Conservation (phyloP, 1,140 invertebrate genomes). For the Drosophila busckii region DNA sequence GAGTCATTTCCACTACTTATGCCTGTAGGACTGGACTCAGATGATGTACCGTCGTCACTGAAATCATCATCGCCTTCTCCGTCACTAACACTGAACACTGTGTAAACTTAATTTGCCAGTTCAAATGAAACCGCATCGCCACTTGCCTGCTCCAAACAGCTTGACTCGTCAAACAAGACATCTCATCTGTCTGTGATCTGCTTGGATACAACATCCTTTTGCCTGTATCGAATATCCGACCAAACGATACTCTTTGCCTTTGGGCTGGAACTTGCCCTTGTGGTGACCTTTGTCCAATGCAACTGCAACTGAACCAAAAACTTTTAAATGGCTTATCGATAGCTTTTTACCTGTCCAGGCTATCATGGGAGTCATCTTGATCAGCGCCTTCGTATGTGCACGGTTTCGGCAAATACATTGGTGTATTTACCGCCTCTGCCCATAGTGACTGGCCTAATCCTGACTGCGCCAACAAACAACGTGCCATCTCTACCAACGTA, state of each 20-base stretch:
- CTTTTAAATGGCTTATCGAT: slow-evolving; percentile 11
- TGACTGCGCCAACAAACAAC: background rate
- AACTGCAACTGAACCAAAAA: slow-evolving; percentile 12
- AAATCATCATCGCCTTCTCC: too few species aligned
- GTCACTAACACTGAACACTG: too few species aligned
- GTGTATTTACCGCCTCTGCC: slow-evolving; percentile 2
- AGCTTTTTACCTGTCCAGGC: slow-evolving; percentile 10
- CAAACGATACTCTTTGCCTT: slow-evolving; percentile 9
- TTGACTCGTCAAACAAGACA: background rate
- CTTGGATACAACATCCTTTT: background rate
- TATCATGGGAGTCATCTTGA: slow-evolving; percentile 2
- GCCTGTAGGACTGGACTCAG: too few species aligned
- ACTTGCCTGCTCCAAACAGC: background rate
- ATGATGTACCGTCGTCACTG: too few species aligned
- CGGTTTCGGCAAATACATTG: background rate
- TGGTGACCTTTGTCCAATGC: background rate
- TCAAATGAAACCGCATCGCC: background rate
- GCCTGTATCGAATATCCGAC: slow-evolving; percentile 6
- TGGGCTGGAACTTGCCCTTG: slow-evolving; percentile 5
- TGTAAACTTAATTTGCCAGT: too few species aligned
- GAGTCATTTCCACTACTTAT: too few species aligned
- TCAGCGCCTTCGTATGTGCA: background rate
- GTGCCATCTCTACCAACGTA: slow-evolving; percentile 1
- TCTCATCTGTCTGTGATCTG: background rate
- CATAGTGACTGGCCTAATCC: background rate